phyloP scores from a whole-genome alignment of 2,797 vertebrate genomes.

The Sebastes iracundus region DNA sequence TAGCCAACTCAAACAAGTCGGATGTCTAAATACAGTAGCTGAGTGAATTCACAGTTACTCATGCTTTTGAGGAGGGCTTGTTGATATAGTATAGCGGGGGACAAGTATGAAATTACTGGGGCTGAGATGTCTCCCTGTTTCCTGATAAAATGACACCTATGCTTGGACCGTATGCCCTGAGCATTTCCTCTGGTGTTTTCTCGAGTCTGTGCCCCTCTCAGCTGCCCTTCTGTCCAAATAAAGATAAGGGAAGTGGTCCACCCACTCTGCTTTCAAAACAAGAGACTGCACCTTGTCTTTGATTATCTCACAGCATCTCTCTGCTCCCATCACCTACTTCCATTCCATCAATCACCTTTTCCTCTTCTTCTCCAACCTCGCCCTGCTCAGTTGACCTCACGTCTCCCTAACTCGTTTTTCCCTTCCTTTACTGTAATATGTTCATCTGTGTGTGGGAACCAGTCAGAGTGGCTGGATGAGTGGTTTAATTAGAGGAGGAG shows the following conservation, averaged over 20 bases:
- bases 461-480: slow-evolving; percentile 58
- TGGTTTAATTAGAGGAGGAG: slow-evolving; percentile 70
- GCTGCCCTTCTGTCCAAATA: slow-evolving; percentile 30
- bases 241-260: slow-evolving; percentile 28
- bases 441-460: slow-evolving; percentile 55
- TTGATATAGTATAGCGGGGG: neutral
- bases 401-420: neutral
- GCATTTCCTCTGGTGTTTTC: slow-evolving; percentile 14
- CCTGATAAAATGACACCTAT: slow-evolving; percentile 9
- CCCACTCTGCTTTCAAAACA: slow-evolving; percentile 13
- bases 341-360: slow-evolving; percentile 16
- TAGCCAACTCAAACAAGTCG: neutral
- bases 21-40: neutral
- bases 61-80: neutral
- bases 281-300: slow-evolving; percentile 12
- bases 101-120: neutral
- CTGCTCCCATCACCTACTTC: slow-evolving; percentile 15
- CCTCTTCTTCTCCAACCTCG: slow-evolving; percentile 2
- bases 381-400: slow-evolving; percentile 38
- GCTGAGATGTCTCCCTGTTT: neutral
- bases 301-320: slow-evolving; percentile 27
- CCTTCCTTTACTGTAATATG: slow-evolving; percentile 13
- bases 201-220: neutral
- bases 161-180: neutral
- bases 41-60: neutral